Evolutionary conservation across 2,113 vertebrate genomes (phyloP).

Genomic region (Azemiops feae): DNA sequence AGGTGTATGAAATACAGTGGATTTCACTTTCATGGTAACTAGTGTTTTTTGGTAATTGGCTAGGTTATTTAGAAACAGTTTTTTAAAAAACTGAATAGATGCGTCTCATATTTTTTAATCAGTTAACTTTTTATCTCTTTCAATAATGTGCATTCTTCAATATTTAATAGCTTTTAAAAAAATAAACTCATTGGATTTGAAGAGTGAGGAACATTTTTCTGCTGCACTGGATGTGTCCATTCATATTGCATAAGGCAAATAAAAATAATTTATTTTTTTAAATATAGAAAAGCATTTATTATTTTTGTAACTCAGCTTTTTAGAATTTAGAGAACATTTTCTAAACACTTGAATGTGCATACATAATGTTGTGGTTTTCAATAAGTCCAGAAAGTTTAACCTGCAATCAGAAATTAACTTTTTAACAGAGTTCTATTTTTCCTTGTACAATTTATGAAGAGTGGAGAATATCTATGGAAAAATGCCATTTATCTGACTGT

Average conservation of each 20-base stretch:
- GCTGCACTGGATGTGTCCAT: not conserved
- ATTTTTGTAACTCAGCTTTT: not conserved
- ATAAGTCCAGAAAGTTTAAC: not conserved
- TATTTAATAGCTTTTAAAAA: not conserved
- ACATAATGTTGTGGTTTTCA: not conserved
- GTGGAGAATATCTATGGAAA: not conserved
- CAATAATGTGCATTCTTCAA: not conserved
- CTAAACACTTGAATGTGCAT: not conserved
- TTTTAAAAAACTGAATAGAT: not conserved
- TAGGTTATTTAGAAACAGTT: not conserved
- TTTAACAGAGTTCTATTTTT: not conserved
- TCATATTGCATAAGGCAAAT: not conserved
- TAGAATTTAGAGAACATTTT: not conserved
- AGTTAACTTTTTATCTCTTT: not conserved
- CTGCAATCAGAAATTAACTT: not conserved
- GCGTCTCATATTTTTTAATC: not conserved
- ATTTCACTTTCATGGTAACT: not conserved
- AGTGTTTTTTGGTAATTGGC: not conserved
- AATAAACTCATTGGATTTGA: not conserved
- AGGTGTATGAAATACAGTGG: not conserved
- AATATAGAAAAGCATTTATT: not conserved
- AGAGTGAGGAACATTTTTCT: not conserved
- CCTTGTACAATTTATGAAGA: not conserved
- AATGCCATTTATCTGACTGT: not conserved
- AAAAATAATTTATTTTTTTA: not conserved